Percentiles rank a stretch among this genome's conserved stretches.
These are phyloP conservation scores for Cyprinus carpio DNA, from an alignment of 2,113 vertebrate species.

Conservation along the genomic window DNA sequence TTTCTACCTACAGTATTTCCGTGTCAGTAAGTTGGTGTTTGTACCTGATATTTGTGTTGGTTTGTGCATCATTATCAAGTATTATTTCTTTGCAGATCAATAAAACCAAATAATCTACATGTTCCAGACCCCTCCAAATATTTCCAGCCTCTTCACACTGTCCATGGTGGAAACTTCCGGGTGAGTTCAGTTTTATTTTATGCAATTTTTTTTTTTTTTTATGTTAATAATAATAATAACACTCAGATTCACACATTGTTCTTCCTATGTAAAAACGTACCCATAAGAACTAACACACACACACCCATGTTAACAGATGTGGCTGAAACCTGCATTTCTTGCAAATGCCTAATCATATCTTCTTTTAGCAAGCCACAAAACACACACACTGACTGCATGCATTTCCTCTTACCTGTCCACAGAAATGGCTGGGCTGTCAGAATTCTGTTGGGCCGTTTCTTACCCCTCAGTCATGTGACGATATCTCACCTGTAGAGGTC, in stretches of 20 bases:
- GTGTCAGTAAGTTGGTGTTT: neutral
- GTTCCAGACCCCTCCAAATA: slow-evolving; percentile 74
- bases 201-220: neutral
- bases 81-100: slow-evolving; percentile 49
- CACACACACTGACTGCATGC: neutral
- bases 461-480: slow-evolving; percentile 48
- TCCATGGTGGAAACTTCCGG: slow-evolving; percentile 69
- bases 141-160: slow-evolving; percentile 66
- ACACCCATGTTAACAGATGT: neutral
- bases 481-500: slow-evolving; percentile 67
- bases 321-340: neutral
- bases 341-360: neutral
- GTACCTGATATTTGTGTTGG: neutral
- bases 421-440: slow-evolving; percentile 74
- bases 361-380: neutral
- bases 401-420: neutral
- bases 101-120: slow-evolving; percentile 52
- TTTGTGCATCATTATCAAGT: neutral
- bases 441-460: slow-evolving; percentile 53
- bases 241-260: neutral
- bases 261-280: neutral
- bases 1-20: neutral
- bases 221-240: too few species aligned
- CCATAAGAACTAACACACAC: neutral
- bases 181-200: slow-evolving; percentile 41